phyloP scores from a whole-genome alignment of 2,113 vertebrate species.

The Taurulus bubalis region DNA sequence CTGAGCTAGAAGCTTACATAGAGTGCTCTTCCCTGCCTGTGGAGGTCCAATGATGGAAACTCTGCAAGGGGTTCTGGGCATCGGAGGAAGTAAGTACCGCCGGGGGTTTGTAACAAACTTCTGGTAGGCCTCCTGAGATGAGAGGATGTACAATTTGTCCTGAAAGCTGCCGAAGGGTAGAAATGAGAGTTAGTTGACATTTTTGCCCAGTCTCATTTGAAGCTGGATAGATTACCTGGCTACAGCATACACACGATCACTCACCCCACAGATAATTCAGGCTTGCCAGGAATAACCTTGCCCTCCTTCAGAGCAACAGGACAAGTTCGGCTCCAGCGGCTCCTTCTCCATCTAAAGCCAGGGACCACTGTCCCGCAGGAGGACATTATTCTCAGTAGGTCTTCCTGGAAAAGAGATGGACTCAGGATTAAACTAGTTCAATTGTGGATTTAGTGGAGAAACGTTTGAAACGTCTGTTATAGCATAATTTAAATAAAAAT shows the following conservation, averaged over 20 bases:
- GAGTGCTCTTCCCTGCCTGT: conserved; percentile 87
- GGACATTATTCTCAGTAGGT: conserved; percentile 84
- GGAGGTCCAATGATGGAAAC: conserved; percentile 88
- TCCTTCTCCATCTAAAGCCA: conserved; percentile 90
- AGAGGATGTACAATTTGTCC: conserved; percentile 92
- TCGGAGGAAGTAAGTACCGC: conserved; percentile 90
- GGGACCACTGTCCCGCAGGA: conserved; percentile 80
- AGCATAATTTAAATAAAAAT: neutral
- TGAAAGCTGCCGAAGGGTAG: conserved; percentile 85
- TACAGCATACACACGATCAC: neutral
- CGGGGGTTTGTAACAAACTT: conserved; percentile 89
- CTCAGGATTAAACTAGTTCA: neutral
- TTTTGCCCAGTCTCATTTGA: neutral
- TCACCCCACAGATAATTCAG: conserved; percentile 89
- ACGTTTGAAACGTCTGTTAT: neutral
- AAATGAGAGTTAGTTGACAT: neutral
- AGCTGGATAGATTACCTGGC: neutral
- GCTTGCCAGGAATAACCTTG: conserved; percentile 81
- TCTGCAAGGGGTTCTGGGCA: conserved; percentile 90
- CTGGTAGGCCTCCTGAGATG: conserved; percentile 85
- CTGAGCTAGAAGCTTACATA: conserved; percentile 85
- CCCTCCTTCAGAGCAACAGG: conserved; percentile 92
- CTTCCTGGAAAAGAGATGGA: conserved; percentile 82
- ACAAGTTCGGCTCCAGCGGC: conserved; percentile 89
- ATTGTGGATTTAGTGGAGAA: neutral